phyloP scores from a whole-genome alignment of 2,797 vertebrate species.

The Tragopan temminckii region DNA sequence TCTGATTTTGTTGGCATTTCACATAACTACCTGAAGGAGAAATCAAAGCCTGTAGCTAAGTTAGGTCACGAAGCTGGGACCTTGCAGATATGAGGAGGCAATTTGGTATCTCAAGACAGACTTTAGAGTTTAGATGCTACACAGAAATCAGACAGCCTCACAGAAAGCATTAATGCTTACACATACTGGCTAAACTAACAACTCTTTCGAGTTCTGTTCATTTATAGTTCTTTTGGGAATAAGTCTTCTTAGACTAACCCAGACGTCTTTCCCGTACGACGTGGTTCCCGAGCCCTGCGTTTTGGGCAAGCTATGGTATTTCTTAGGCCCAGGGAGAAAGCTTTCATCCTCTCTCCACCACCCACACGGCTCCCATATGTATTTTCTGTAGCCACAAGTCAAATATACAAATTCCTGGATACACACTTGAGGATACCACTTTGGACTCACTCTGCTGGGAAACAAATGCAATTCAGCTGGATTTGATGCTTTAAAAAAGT shows the following conservation, averaged over 20 bases:
- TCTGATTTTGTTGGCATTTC: neutral
- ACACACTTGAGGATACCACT: slow-evolving; percentile 66
- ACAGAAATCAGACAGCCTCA: neutral
- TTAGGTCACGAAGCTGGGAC: neutral
- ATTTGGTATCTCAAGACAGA: neutral
- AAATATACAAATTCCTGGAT: slow-evolving; percentile 68
- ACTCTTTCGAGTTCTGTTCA: neutral
- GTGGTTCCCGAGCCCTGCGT: neutral
- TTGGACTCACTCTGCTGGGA: slow-evolving; percentile 73
- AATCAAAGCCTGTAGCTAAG: neutral
- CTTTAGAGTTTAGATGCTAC: neutral
- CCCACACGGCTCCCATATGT: slow-evolving; percentile 70
- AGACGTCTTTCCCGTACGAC: neutral
- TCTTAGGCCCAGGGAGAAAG: slow-evolving; percentile 41
- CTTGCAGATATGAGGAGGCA: neutral
- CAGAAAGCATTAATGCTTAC: neutral
- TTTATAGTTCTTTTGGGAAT: slow-evolving; percentile 13
- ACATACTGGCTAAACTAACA: slow-evolving; percentile 21
- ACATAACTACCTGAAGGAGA: accelerated
- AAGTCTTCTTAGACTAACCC: slow-evolving; percentile 26
- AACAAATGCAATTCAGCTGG: slow-evolving; percentile 68
- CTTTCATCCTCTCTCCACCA: slow-evolving; percentile 62
- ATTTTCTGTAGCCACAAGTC: slow-evolving; percentile 71
- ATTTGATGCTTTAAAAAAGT: slow-evolving; percentile 63
- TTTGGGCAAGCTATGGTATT: slow-evolving; percentile 44